Conservation (phyloP, 1,140 invertebrate species). For the Calycopis cecrops region DNA sequence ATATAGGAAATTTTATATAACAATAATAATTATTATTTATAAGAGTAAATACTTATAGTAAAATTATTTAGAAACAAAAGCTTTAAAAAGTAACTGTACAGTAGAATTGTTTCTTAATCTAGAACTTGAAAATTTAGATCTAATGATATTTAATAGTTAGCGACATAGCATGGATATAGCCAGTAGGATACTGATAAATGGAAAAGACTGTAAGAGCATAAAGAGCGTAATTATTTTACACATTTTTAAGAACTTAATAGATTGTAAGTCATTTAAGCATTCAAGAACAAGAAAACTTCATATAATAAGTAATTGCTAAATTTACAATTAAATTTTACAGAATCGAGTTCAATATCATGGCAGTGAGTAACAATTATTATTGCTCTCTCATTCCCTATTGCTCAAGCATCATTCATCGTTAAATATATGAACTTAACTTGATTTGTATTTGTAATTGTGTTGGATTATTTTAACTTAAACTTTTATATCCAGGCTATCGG, state of each 20-base stretch:
- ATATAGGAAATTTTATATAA: constrained; percentile 17
- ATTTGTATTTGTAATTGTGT: no score
- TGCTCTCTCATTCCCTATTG: no score
- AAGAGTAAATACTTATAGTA: not conserved
- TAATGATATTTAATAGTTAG: not conserved
- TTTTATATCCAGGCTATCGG: no score
- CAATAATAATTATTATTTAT: not conserved
- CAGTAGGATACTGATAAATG: not conserved
- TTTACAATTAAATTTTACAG: not conserved
- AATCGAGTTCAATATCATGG: not conserved
- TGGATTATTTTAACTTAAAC: no score
- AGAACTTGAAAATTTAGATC: not conserved
- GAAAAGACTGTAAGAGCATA: no score
- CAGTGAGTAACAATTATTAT: no score
- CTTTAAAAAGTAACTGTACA: not conserved
- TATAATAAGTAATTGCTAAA: not conserved
- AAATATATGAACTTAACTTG: no score
- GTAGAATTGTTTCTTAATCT: constrained; percentile 1
- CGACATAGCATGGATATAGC: not conserved
- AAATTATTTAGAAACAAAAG: constrained; percentile 5
- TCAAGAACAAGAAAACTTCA: not conserved
- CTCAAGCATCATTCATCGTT: no score
- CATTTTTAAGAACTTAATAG: no score
- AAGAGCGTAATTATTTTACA: no score
- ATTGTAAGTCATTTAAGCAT: no score